These are phyloP conservation scores for Atherix ibis DNA, from an alignment of 2,888 invertebrate species.

Conservation along the genomic window DNA sequence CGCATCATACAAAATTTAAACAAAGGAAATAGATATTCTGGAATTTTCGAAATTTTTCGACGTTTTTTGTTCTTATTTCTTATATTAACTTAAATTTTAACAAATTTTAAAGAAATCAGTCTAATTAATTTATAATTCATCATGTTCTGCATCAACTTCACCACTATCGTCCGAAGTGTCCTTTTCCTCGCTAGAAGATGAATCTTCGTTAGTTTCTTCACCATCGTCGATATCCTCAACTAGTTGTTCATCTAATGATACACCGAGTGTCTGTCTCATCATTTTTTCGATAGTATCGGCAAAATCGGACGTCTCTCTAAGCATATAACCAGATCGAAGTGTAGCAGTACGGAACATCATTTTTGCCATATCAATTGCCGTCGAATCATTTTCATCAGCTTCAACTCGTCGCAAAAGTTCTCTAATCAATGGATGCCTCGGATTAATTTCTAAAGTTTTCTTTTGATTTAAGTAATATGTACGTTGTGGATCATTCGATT, in stretches of 20 bases:
- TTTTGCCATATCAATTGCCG: conserved; percentile 66
- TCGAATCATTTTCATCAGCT: conserved; percentile 58
- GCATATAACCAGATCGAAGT: conserved; percentile 83
- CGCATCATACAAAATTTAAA: no score
- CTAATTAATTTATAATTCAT: conserved; percentile 38
- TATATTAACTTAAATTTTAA: no score
- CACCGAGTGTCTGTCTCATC: conserved; percentile 65
- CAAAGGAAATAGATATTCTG: no score
- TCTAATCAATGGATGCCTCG: conserved; percentile 86
- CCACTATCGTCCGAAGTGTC: conserved; percentile 34
- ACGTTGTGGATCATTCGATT: conserved; percentile 80
- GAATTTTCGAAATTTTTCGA: no score
- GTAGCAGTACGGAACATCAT: conserved; percentile 90
- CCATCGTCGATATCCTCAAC: conserved; percentile 33
- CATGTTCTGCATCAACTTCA: conserved; percentile 36
- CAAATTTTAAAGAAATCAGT: no score
- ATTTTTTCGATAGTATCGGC: conserved; percentile 81
- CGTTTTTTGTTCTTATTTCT: no score
- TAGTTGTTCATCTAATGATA: conserved; percentile 54
- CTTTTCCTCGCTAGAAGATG: conserved; percentile 30
- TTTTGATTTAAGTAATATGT: conserved; percentile 79
- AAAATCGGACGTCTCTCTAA: conserved; percentile 73
- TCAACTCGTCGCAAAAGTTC: conserved; percentile 75
- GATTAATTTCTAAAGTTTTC: conserved; percentile 95
- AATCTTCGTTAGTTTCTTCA: conserved; percentile 30